phyloP scores from a whole-genome alignment of 2,113 vertebrate species.

The Dicerorhinus sumatrensis region DNA sequence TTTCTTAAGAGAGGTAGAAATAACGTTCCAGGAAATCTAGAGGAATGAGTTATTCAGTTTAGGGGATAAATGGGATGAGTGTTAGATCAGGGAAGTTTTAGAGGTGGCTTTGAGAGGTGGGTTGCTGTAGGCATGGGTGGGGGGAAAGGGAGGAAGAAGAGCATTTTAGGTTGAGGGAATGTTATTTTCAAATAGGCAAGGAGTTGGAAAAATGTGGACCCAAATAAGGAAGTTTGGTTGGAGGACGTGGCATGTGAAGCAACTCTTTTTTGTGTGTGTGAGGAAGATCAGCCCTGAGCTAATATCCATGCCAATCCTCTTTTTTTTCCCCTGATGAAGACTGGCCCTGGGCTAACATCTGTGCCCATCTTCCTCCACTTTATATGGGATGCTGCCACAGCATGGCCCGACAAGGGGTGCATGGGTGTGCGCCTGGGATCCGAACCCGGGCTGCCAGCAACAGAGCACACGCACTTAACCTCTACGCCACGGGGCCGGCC shows the following conservation, averaged over 20 bases:
- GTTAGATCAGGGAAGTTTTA: background rate
- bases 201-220: background rate
- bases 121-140: background rate
- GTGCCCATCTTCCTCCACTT: too few relatives aligned
- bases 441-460: too few relatives aligned
- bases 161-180: background rate
- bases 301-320: too few relatives aligned
- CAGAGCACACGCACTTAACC: too few relatives aligned
- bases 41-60: background rate
- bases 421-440: too few relatives aligned
- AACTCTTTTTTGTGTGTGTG: too few relatives aligned
- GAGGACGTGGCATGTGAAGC: background rate
- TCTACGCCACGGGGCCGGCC: too few relatives aligned
- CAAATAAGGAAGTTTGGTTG: background rate
- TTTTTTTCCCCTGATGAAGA: too few relatives aligned
- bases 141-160: background rate
- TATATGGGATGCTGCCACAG: too few relatives aligned
- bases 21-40: background rate
- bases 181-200: slow-evolving; percentile 11
- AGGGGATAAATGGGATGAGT: background rate
- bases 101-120: background rate
- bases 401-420: too few relatives aligned
- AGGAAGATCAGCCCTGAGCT: too few relatives aligned
- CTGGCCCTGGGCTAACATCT: too few relatives aligned
- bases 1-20: slow-evolving; percentile 3